Evolutionary conservation across 2,888 invertebrate genomes (phyloP).

Genomic region (Gymnoscelis rufifasciata): DNA sequence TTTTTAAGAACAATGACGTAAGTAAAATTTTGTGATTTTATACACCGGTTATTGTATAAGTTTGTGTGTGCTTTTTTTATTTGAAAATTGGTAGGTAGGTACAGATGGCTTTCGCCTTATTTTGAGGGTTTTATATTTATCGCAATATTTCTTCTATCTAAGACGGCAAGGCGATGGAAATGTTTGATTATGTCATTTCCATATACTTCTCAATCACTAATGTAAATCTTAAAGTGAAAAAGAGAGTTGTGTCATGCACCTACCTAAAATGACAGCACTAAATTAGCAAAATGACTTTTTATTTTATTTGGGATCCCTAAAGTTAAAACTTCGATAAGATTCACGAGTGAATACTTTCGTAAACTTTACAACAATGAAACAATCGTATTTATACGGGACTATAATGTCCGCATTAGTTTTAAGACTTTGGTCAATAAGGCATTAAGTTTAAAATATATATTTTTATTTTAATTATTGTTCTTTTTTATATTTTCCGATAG

Average conservation of each 20-base stretch:
- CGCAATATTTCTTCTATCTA: no score
- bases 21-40: no score
- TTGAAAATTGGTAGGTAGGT: neutral
- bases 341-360: constrained; percentile 64
- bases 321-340: constrained; percentile 64
- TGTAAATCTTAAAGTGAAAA: no score
- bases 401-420: constrained; percentile 75
- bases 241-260: no score
- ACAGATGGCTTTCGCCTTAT: no score
- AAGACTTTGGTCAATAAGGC: constrained; percentile 80
- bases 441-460: constrained; percentile 77
- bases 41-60: neutral
- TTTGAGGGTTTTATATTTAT: no score
- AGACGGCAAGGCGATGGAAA: no score
- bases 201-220: no score
- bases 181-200: no score
- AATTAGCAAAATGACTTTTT: neutral
- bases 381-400: constrained; percentile 61
- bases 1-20: constrained; percentile 13
- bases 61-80: neutral
- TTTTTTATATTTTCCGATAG: constrained; percentile 71
- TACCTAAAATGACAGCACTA: no score
- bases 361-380: constrained; percentile 76
- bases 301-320: constrained; percentile 27
- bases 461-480: constrained; percentile 76